Base-by-base conservation (phyloP, 1,140 invertebrate genomes). In the Whitmania pigra region DNA sequence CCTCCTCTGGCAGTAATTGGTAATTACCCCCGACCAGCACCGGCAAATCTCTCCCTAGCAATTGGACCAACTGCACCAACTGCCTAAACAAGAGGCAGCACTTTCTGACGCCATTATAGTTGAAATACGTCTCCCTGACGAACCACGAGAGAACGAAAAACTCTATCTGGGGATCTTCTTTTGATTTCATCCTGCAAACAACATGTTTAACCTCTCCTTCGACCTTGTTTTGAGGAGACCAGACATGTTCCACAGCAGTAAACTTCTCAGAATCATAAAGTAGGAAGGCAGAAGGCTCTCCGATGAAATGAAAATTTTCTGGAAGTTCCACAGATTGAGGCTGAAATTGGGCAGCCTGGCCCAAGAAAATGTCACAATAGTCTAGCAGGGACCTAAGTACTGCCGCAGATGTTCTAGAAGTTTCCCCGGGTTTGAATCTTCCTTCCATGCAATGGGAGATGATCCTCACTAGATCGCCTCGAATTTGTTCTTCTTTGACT, bases 121-220 rank as follows among this genome's bases (percentile, higher is more conserved):
- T 63, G 57, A 25, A 31, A 17, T 63, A 63, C 11, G 22, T 22
- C 20, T 63, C 57, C 6, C 29, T 63, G 22, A 63, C 57, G 57
- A 63, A 63, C 57, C 57, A 63, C 5, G 57, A 63, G 13, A 63
- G 57, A 63, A 13, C 57, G 57, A 63, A 63, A 63, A 63, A 63
- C 29, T 63, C 57, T 31, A 63, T 25, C 22, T 31, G 22, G 11
- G 57, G 57, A 31, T 25, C 29, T 22, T 25, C 29, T 63, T 63
- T 63, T 31, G 57, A 63, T 63, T 63, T 63, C 57, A 63, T 25
- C 11, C 57, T 22, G 29, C 57, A 63, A 20, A 63, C 29, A 20
- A 31, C 57, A 13, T 63, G 57, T 31, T 63, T 63, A 22, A 63
- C 57, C 9, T 63, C 57, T 25, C 57, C 57, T 15, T 63, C 57